phyloP scores from a whole-genome alignment of 2,797 vertebrate genomes.

The Spinus pinus region DNA sequence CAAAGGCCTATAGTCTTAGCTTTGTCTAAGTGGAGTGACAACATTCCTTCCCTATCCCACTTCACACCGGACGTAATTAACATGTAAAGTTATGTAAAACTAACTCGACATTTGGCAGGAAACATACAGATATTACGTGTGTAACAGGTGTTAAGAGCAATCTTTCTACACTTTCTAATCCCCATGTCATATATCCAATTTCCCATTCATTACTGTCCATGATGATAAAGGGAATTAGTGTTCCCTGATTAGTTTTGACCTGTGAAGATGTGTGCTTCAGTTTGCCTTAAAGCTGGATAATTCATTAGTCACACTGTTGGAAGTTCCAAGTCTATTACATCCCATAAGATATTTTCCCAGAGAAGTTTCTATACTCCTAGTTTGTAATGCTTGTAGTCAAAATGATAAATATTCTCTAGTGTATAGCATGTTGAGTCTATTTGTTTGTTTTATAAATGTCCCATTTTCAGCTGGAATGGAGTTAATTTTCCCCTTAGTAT shows the following conservation, averaged over 20 bases:
- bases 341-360: neutral
- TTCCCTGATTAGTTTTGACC: slow-evolving; percentile 11
- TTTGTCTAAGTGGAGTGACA: neutral
- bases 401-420: neutral
- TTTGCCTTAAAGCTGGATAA: slow-evolving; percentile 5
- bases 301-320: slow-evolving; percentile 1
- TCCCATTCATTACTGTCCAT: neutral
- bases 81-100: neutral
- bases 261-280: neutral
- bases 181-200: neutral
- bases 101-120: neutral
- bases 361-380: neutral
- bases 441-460: neutral
- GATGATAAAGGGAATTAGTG: neutral
- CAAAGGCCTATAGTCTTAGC: fast-evolving
- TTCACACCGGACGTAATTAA: neutral
- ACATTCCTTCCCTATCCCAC: neutral
- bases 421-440: neutral
- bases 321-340: neutral
- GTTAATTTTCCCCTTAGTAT: neutral
- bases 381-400: neutral
- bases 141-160: neutral
- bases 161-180: neutral
- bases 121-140: neutral
- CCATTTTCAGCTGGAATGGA: neutral